Base-by-base conservation (phyloP, 2,797 vertebrate species). In the Luscinia megarhynchos region DNA sequence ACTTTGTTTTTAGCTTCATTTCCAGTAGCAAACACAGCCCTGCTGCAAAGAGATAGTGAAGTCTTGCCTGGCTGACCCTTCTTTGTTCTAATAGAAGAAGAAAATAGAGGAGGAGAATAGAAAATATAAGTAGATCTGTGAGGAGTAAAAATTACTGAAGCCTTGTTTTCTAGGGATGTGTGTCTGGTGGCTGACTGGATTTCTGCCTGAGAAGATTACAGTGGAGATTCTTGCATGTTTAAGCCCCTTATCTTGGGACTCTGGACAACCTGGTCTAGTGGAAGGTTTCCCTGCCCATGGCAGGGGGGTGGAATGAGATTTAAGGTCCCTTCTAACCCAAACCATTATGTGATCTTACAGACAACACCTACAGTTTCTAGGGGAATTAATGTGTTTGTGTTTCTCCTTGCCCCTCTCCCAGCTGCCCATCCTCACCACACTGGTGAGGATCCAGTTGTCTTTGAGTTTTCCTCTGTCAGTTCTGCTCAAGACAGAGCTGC, bases 341-440 rank as follows among this genome's bases (percentile, higher is more conserved):
- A 30, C 24, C 12, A 6, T 22, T 34, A 45, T 46, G 58, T 63
- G 38, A 38, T 22, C 23, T 59, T 45, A 19, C 18, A 38, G 10
- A 19, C 26, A 24, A 5, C 15, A 1, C 34, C 24, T 46, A 4
- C 36, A 12, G 9, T 32, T 70, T 43, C 38, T 2, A 34, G 46
- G 63, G 41, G 3, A 22, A 40, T 43, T 1, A 10, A 10, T 2
- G 17, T 27, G 15, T n/a, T 57, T 27, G 19, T 27, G 0, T 48
- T 76, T 51, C 48, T 50, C 50, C 43, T 40, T 55, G 5, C 34
- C 34, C 29, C 67, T 53, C 32, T 69, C 45, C 61, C 48, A 46
- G 68, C 48, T 50, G 40, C 32, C 16, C 57, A 19, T 23, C 27
- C 29, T 54, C 61, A 27, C 26, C 34, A 53, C 79, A 16, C n/a